phyloP scores from a whole-genome alignment of 1,140 invertebrate genomes.

The Leptestheria dahalacensis region DNA sequence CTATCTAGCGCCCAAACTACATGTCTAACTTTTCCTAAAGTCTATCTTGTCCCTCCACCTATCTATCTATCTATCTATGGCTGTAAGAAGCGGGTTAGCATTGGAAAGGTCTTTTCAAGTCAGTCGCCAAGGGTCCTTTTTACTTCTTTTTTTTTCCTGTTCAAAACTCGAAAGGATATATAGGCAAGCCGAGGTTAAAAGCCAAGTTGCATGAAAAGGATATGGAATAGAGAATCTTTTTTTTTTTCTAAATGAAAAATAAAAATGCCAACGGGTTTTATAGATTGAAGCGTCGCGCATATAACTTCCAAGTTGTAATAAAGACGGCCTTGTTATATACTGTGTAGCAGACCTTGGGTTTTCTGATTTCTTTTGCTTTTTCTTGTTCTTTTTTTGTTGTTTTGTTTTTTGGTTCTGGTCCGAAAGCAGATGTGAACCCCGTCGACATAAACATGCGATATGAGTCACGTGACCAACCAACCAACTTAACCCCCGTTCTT shows the following conservation, averaged over 20 bases:
- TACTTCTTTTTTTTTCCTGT: too few species aligned
- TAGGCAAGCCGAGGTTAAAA: too few species aligned
- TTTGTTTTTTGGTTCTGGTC: neutral
- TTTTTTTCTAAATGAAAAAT: neutral
- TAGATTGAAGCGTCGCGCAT: neutral
- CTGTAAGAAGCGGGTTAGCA: too few species aligned
- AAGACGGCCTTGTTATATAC: neutral
- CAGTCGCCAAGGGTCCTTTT: too few species aligned
- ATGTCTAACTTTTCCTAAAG: too few species aligned
- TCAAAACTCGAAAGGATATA: too few species aligned
- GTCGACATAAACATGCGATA: neutral
- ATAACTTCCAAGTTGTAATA: neutral
- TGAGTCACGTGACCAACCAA: neutral
- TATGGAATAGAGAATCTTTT: too few species aligned
- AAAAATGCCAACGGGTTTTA: neutral
- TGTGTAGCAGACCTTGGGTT: neutral
- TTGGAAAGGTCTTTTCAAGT: too few species aligned
- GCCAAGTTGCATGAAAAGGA: too few species aligned
- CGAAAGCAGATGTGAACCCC: neutral
- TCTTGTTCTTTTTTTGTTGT: neutral
- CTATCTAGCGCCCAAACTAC: too few species aligned
- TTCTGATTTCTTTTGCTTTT: neutral
- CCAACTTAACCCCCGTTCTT: neutral
- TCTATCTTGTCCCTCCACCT: too few species aligned
- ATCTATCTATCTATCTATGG: too few species aligned